These are phyloP conservation scores for Pogonophryne albipinna DNA, from an alignment of 2,797 vertebrate genomes.

Conservation along the genomic window DNA sequence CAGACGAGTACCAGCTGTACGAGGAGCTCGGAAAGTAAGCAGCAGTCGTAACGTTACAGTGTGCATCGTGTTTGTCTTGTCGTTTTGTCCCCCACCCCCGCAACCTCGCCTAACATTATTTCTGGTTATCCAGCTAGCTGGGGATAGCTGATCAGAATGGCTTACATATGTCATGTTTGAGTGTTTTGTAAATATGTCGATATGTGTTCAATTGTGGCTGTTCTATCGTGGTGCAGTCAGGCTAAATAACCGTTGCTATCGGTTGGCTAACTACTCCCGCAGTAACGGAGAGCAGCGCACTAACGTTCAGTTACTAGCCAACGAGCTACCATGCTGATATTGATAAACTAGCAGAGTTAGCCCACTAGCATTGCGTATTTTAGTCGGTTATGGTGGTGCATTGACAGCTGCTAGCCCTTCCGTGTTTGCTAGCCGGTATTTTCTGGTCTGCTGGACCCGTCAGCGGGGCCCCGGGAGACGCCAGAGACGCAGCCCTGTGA, in stretches of 20 bases:
- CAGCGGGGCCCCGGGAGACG: slow-evolving; percentile 63
- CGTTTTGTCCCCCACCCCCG: slow-evolving; percentile 74
- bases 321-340: slow-evolving; percentile 61
- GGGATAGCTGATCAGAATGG: slow-evolving; percentile 28
- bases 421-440: slow-evolving; percentile 46
- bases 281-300: slow-evolving; percentile 37
- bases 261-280: slow-evolving; percentile 60
- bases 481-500: slow-evolving; percentile 67
- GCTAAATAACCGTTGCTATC: slow-evolving; percentile 50
- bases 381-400: slow-evolving; percentile 33
- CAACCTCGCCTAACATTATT: slow-evolving; percentile 71
- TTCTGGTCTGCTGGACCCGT: slow-evolving; percentile 44
- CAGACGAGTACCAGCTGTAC: slow-evolving; percentile 98
- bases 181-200: slow-evolving; percentile 3
- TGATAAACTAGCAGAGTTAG: slow-evolving; percentile 68
- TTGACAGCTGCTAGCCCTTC: slow-evolving; percentile 45
- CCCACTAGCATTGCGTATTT: slow-evolving; percentile 54
- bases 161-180: neutral
- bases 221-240: slow-evolving; percentile 47
- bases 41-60: slow-evolving; percentile 48
- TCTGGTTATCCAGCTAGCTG: slow-evolving; percentile 62
- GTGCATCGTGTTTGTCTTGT: slow-evolving; percentile 76
- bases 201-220: neutral
- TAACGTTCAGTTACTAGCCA: slow-evolving; percentile 45
- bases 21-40: slow-evolving; percentile 99